Evolutionary conservation across 2,113 vertebrate species (phyloP).

Genomic region (Saguinus imperator): DNA sequence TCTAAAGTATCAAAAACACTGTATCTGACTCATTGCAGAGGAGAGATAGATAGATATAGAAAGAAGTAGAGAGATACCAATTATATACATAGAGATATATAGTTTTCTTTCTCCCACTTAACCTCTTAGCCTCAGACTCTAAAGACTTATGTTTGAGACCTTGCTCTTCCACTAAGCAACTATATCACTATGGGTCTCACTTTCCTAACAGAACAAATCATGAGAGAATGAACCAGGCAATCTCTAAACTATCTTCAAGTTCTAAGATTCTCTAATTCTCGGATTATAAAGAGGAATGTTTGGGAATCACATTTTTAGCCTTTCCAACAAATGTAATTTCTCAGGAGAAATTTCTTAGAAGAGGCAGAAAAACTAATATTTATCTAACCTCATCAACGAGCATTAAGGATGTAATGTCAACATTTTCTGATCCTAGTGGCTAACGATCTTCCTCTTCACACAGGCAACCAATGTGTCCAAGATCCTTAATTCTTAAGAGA

Average conservation of each 20-base stretch:
- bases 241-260: not conserved
- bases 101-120: not conserved
- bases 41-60: not conserved
- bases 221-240: not conserved
- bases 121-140: not conserved
- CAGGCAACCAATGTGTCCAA: not conserved
- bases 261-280: constrained; percentile 3
- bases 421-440: not conserved
- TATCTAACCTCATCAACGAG: not conserved
- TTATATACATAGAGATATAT: not conserved
- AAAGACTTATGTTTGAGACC: not conserved
- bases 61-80: too few species aligned
- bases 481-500: not conserved
- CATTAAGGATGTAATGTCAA: not conserved
- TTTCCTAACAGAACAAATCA: not conserved
- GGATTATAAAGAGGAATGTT: not conserved
- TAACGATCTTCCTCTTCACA: not conserved
- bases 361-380: not conserved
- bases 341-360: not conserved
- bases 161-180: not conserved
- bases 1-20: not conserved
- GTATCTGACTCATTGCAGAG: not conserved
- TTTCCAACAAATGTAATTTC: not conserved
- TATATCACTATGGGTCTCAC: not conserved
- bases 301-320: not conserved